phyloP scores from a whole-genome alignment of 2,113 vertebrate species.

The Channa argus region DNA sequence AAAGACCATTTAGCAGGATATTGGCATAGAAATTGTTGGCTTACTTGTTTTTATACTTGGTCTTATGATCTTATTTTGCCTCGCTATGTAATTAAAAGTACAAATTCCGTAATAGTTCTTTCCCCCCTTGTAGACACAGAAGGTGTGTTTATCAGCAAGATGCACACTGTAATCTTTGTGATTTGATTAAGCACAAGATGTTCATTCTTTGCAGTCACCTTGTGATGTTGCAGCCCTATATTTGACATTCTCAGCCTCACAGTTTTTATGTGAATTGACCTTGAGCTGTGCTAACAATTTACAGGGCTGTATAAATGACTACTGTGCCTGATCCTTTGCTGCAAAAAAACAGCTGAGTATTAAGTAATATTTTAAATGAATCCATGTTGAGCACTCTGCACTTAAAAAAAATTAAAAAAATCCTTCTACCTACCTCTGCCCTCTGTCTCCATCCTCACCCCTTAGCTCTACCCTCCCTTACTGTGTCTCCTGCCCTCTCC shows the following conservation, averaged over 20 bases:
- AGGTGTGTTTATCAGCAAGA: neutral
- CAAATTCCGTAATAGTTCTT: neutral
- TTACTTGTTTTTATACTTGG: neutral
- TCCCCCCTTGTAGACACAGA: neutral
- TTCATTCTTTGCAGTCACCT: neutral
- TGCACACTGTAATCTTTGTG: neutral
- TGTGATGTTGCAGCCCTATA: neutral
- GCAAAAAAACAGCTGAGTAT: constrained; percentile 40
- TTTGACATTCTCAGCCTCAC: neutral
- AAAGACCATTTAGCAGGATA: neutral
- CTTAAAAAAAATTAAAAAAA: constrained; percentile 20
- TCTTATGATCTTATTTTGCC: too few relatives aligned
- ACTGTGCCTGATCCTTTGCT: constrained; percentile 12
- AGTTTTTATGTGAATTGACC: constrained; percentile 14
- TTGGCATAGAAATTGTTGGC: neutral
- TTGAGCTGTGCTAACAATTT: constrained; percentile 12
- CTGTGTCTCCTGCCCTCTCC: constrained; percentile 51
- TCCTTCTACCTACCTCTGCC: constrained; percentile 33
- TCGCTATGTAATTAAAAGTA: neutral
- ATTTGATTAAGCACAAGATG: neutral
- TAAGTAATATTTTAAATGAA: constrained; percentile 63
- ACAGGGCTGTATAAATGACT: constrained; percentile 20
- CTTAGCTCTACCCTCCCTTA: constrained; percentile 46
- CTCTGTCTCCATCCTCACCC: constrained; percentile 28
- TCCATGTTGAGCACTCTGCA: constrained; percentile 17